Conservation (phyloP, 2,113 vertebrate genomes). For the Mus pahari region DNA sequence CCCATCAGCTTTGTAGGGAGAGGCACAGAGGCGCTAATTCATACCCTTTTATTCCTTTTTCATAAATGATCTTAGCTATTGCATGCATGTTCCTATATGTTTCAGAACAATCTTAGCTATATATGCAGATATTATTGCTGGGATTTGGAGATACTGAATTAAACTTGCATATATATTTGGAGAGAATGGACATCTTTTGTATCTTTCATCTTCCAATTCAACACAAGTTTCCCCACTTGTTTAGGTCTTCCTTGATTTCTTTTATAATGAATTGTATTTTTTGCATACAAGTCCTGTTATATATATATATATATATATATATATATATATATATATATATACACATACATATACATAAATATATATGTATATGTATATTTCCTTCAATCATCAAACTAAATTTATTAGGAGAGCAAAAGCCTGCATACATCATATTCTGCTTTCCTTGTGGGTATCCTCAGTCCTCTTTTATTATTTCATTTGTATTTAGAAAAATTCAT, state of each 20-base stretch:
- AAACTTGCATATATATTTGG: neutral
- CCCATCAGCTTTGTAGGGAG: neutral
- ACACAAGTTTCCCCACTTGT: neutral
- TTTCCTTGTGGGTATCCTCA: neutral
- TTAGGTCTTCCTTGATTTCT: slow-evolving; percentile 29
- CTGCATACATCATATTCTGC: neutral
- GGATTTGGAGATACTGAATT: neutral
- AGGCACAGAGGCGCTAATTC: neutral
- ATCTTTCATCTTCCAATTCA: neutral
- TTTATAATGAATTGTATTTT: slow-evolving; percentile 1
- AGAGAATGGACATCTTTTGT: slow-evolving; percentile 9
- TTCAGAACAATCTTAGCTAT: slow-evolving; percentile 23
- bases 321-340: too few relatives aligned
- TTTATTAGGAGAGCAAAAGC: neutral
- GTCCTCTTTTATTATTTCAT: neutral
- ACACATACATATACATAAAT: neutral
- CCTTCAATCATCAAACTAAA: slow-evolving; percentile 21
- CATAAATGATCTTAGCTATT: neutral
- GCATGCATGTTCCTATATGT: neutral
- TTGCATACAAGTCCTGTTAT: slow-evolving; percentile 8
- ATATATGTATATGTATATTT: too few relatives aligned
- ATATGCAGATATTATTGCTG: neutral
- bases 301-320: neutral
- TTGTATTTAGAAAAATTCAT: slow-evolving; percentile 29
- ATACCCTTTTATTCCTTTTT: neutral